These are phyloP conservation scores for Indicator indicator DNA, from an alignment of 2,113 vertebrate species.

Conservation along the genomic window DNA sequence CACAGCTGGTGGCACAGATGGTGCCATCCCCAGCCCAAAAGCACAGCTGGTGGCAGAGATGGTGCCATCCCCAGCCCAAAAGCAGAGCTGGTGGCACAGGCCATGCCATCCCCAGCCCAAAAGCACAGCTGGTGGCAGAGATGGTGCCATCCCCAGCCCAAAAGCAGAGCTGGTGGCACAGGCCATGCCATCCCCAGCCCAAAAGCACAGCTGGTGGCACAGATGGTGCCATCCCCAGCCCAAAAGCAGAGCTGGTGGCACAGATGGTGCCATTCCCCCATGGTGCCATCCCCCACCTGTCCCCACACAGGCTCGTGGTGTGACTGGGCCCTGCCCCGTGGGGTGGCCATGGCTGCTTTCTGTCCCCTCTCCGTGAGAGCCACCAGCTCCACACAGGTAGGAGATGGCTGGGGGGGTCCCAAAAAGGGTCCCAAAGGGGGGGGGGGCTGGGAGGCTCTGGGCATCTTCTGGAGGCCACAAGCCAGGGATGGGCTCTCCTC, in stretches of 20 bases:
- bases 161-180: no score
- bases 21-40: neutral
- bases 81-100: no score
- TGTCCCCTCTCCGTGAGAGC: accelerated
- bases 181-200: no score
- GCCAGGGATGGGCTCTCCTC: neutral
- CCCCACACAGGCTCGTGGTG: neutral
- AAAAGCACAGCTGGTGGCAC: neutral
- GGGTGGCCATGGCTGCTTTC: neutral
- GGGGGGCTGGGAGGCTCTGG: neutral
- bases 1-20: accelerated
- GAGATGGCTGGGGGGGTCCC: accelerated
- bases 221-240: accelerated
- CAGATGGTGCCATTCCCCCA: accelerated
- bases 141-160: no score
- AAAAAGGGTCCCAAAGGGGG: no score
- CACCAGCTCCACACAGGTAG: neutral
- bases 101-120: no score
- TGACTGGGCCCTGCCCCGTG: neutral
- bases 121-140: no score
- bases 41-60: accelerated
- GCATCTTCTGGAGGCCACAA: neutral
- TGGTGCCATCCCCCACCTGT: neutral
- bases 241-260: neutral
- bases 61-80: accelerated